Evolutionary conservation across 2,113 vertebrate species (phyloP).

Genomic region (Acinonyx jubatus): DNA sequence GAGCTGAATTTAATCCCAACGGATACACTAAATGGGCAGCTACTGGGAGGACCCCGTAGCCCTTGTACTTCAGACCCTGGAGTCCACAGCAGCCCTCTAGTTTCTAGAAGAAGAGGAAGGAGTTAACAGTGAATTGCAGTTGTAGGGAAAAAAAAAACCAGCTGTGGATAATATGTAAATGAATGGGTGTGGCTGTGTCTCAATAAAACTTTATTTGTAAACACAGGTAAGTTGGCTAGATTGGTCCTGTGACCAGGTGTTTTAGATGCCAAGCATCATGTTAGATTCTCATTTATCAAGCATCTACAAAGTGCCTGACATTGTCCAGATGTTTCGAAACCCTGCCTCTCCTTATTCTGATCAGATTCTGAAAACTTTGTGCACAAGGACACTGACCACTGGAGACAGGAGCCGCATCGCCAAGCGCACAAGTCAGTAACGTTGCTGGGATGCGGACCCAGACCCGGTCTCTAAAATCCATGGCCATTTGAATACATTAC

Average conservation of each 20-base stretch:
- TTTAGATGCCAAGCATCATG: not conserved
- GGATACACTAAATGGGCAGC: not conserved
- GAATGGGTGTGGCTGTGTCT: not conserved
- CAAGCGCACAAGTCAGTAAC: not conserved
- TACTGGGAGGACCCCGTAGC: not conserved
- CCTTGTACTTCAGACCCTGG: not conserved
- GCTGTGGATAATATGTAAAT: not conserved
- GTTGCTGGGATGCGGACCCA: not conserved
- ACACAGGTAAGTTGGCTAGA: not conserved
- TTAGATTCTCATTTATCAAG: not conserved
- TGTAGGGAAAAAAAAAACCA: not conserved
- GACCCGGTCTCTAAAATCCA: not conserved
- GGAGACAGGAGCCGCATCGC: fast-evolving
- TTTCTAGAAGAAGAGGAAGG: not conserved
- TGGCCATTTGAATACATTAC: not conserved
- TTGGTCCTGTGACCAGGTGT: not conserved
- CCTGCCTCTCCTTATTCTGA: not conserved
- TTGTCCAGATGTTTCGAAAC: not conserved
- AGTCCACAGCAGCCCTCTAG: not conserved
- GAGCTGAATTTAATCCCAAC: not conserved
- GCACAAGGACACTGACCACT: not conserved
- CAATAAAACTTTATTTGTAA: conserved; percentile 62
- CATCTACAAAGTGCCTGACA: not conserved
- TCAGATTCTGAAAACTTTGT: not conserved
- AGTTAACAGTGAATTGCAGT: not conserved